phyloP scores from a whole-genome alignment of 2,113 vertebrate genomes.

The Cochlearius cochlearius region DNA sequence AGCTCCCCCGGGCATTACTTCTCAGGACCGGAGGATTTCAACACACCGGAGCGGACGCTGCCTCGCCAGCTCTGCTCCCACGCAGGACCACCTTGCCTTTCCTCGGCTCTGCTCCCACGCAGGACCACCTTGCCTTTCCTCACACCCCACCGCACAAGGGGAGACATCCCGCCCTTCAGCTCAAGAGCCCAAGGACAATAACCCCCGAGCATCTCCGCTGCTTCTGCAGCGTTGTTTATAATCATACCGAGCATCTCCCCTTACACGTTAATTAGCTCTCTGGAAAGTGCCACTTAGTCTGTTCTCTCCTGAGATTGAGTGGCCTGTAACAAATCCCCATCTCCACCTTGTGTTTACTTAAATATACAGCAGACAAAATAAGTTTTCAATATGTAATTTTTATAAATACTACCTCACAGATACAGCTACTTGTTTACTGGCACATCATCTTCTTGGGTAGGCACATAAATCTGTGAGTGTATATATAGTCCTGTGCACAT shows the following conservation, averaged over 20 bases:
- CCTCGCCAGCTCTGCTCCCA: not conserved
- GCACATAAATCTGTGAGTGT: not conserved
- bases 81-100: not conserved
- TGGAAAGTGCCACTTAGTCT: not conserved
- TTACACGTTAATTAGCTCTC: not conserved
- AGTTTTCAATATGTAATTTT: not conserved
- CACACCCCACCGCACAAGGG: accelerated
- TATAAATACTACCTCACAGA: not conserved
- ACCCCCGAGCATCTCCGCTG: not conserved
- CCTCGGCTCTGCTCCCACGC: not conserved
- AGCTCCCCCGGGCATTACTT: not conserved
- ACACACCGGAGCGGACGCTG: not conserved
- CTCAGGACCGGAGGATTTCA: not conserved
- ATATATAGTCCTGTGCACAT: not conserved
- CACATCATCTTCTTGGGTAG: not conserved
- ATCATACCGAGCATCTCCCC: not conserved
- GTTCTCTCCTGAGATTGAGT: not conserved
- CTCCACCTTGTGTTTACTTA: not conserved
- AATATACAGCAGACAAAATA: not conserved
- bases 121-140: not conserved
- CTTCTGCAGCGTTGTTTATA: not conserved
- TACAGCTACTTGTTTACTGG: not conserved
- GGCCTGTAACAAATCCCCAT: not conserved
- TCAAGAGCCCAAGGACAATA: not conserved
- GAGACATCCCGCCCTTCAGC: not conserved